Conservation (phyloP, 2,113 vertebrate species). For the Megaceryle maxima region DNA sequence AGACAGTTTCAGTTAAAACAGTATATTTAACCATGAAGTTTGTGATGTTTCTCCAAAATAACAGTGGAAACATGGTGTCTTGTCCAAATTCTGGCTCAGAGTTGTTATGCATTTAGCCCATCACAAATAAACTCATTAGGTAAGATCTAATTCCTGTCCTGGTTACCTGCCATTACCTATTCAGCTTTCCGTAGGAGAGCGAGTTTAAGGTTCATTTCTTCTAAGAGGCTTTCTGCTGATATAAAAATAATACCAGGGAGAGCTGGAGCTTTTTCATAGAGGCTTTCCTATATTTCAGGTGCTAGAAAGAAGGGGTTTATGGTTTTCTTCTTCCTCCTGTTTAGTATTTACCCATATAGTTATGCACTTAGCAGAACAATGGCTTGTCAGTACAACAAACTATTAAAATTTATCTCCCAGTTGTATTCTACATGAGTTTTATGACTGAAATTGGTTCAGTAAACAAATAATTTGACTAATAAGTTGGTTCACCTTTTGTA, state of each 20-base stretch:
- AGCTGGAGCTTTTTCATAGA: not conserved
- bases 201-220: not conserved
- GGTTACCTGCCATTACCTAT: not conserved
- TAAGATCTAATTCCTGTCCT: constrained; percentile 3
- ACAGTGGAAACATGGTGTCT: not conserved
- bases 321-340: not conserved
- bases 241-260: not conserved
- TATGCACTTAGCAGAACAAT: not conserved
- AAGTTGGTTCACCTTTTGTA: not conserved
- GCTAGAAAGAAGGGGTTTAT: not conserved
- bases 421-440: not conserved
- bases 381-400: not conserved
- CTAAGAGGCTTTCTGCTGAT: constrained; percentile 6
- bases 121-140: not conserved
- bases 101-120: not conserved
- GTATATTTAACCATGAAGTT: not conserved
- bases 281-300: not conserved
- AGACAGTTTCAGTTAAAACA: not conserved
- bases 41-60: not conserved
- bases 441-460: not conserved
- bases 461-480: not conserved
- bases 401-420: not conserved
- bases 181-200: not conserved
- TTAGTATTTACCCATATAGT: not conserved
- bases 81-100: not conserved